These are phyloP conservation scores for Machimus rusticus DNA, from an alignment of 2,888 invertebrate species.

Conservation along the genomic window DNA sequence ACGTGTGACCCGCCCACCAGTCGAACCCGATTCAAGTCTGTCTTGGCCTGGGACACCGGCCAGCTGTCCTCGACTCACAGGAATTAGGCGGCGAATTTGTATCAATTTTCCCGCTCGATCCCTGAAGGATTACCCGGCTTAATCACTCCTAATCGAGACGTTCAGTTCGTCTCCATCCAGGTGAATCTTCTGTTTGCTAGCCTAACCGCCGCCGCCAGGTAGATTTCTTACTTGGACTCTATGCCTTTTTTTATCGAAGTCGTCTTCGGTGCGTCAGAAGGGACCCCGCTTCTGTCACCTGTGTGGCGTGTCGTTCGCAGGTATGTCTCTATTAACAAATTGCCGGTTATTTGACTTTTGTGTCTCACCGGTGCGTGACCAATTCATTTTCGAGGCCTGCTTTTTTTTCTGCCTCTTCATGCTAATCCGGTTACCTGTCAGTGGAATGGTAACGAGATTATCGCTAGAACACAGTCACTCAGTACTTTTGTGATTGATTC, in stretches of 20 bases:
- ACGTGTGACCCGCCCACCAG: neutral
- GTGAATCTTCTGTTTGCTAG: neutral
- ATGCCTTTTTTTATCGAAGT: neutral
- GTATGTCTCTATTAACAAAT: neutral
- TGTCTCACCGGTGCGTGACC: neutral
- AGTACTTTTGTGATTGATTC: neutral
- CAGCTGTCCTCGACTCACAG: neutral
- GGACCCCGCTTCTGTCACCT: neutral
- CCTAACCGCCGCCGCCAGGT: neutral
- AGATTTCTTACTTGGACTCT: neutral
- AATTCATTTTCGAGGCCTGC: neutral
- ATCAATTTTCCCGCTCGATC: neutral
- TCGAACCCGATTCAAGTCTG: neutral
- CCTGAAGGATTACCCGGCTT: neutral
- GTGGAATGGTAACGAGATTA: neutral
- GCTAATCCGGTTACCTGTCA: neutral
- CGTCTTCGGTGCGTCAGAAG: neutral
- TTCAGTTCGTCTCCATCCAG: neutral
- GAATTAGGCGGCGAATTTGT: conserved; percentile 16
- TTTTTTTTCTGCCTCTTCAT: neutral
- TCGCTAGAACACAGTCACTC: neutral
- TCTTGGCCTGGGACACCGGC: neutral
- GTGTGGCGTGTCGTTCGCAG: neutral
- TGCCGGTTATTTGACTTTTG: neutral
- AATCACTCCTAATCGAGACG: neutral